Base-by-base conservation (phyloP, 2,888 invertebrate species). In the Metopia argyrocephala region DNA sequence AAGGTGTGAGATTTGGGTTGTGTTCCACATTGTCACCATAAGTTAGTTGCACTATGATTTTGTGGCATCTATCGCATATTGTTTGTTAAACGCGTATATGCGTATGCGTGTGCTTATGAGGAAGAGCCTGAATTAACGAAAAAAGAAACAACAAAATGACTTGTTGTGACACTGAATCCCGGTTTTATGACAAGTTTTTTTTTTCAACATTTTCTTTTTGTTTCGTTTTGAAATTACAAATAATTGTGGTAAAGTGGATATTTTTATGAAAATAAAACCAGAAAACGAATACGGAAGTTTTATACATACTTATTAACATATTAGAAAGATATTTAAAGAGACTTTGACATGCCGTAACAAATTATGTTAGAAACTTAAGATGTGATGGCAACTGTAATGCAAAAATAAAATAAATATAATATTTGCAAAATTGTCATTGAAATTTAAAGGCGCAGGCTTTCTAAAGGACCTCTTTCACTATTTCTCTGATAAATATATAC, bases 1-100 rank as follows among this genome's bases (percentile, higher is more conserved):
- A 78, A 78, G 78, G 81, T 81, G 81, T 78, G 81, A 81, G 78
- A 81, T 81, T 81, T 81, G 81, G 81, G 81, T 81, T 81, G 81
- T 66, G 81, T 81, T 81, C 81, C 74, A 81, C 66, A 81, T 81
- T 81, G 81, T 78, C 81, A 78, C 70, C 70, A 70, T 66, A 74
- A 61, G 81, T 61, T 62, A 28, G 27, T 57, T 31, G 18, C 28
- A 12, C 25, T 64, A 28, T 59, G 18, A 18, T 28, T 59, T 9
- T 28, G 52, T 65, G 54, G 21, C 59, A 23, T 21, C 38, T 20
- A 50, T n/a, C 9, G 38, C 15, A 38, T 12, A n/a, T n/a, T n/a
- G n/a, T n/a, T n/a, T n/a, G n/a, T n/a, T n/a, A n/a, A n/a, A n/a
- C n/a, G n/a, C n/a, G 15, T 38, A 4, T 15, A 38, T 38, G 38